phyloP scores from a whole-genome alignment of 2,113 vertebrate species.

The Silurus asotus region DNA sequence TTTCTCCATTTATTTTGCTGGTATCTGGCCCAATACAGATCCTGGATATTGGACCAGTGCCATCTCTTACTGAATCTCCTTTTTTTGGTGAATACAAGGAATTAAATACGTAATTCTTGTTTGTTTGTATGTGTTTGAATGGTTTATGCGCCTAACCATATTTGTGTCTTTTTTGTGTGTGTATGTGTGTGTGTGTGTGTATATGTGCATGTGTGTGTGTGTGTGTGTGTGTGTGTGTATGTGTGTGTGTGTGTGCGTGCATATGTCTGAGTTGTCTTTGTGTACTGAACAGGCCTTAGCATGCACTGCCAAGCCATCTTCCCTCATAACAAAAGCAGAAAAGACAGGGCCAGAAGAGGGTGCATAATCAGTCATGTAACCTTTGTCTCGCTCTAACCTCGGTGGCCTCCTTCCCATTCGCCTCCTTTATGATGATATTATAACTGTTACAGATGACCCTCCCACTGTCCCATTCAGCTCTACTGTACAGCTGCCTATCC shows the following conservation, averaged over 20 bases:
- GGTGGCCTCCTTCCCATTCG: conserved; percentile 36
- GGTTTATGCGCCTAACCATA: background rate
- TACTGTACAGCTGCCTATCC: conserved; percentile 41
- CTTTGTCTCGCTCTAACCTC: conserved; percentile 57
- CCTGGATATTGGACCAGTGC: background rate
- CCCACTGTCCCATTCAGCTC: conserved; percentile 19
- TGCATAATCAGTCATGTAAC: conserved; percentile 70
- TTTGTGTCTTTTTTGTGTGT: background rate
- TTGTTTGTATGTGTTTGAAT: background rate
- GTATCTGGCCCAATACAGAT: background rate
- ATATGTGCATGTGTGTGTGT: conserved; percentile 15
- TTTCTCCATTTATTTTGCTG: background rate
- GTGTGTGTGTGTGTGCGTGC: conserved; percentile 23
- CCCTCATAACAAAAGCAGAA: conserved; percentile 65
- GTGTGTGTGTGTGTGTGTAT: background rate
- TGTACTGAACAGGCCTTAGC: conserved; percentile 53
- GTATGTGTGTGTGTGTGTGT: background rate
- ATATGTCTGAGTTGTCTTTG: conserved; percentile 44
- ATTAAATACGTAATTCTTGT: background rate
- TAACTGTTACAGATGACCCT: conserved; percentile 60
- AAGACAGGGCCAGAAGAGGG: conserved; percentile 60
- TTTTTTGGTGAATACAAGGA: background rate
- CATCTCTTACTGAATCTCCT: background rate
- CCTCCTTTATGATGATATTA: conserved; percentile 56
- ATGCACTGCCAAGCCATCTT: conserved; percentile 63